phyloP scores from a whole-genome alignment of 2,888 invertebrate genomes.

The Smittia aterrima region DNA sequence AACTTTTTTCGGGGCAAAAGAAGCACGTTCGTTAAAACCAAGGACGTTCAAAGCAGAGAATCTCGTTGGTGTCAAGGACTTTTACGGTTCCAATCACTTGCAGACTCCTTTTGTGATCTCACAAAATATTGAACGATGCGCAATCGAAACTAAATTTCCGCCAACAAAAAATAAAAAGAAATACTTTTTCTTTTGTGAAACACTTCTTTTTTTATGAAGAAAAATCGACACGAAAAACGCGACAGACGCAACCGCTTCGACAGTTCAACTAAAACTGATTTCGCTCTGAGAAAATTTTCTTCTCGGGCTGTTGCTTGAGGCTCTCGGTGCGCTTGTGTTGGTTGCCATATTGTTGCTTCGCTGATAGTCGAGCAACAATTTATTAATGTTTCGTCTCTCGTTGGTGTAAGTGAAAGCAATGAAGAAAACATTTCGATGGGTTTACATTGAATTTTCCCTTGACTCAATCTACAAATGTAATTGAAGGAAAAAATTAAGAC shows the following conservation, averaged over 20 bases:
- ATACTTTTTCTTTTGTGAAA: slow-evolving; percentile 12
- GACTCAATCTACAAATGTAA: slow-evolving; percentile 37
- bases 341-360: slow-evolving; percentile 1
- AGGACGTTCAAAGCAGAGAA: slow-evolving; percentile 26
- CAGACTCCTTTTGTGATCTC: background rate
- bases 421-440: slow-evolving; percentile 1
- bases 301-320: slow-evolving; percentile 10
- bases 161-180: background rate
- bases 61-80: slow-evolving; percentile 29
- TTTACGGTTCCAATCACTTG: background rate
- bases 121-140: background rate
- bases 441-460: slow-evolving; percentile 20
- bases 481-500: slow-evolving; percentile 39
- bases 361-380: slow-evolving; percentile 10
- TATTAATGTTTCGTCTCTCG: background rate
- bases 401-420: background rate
- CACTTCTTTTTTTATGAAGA: slow-evolving; percentile 20
- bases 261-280: slow-evolving; percentile 38
- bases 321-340: background rate
- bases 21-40: background rate
- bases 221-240: slow-evolving; percentile 32
- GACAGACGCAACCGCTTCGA: slow-evolving; percentile 38
- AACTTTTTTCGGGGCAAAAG: background rate
- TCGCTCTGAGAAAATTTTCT: slow-evolving; percentile 28
- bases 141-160: background rate